Evolutionary conservation across 2,113 vertebrate genomes (phyloP).

Genomic region (Cathartes aura): DNA sequence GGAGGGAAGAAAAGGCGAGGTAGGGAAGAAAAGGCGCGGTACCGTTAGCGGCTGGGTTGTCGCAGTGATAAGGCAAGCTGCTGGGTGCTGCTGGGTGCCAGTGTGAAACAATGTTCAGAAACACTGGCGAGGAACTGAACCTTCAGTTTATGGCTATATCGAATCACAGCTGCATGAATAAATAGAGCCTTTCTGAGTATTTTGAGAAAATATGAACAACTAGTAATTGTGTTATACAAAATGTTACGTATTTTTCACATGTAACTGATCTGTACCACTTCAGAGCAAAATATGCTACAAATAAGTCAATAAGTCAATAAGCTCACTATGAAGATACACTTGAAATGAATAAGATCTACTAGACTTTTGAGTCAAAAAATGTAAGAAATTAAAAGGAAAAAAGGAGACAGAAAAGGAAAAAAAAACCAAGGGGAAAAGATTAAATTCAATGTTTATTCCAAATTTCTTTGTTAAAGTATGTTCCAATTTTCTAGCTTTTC

Average conservation of each 20-base stretch:
- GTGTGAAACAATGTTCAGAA: neutral
- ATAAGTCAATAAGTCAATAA: neutral
- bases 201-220: neutral
- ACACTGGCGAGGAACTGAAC: neutral
- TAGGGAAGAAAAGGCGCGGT: neutral
- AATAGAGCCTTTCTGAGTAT: neutral
- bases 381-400: neutral
- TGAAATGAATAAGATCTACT: neutral
- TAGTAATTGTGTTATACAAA: neutral
- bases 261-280: neutral
- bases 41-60: rapidly evolving
- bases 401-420: neutral
- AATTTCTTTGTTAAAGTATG: neutral
- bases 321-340: neutral
- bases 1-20: neutral
- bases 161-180: neutral
- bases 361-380: neutral
- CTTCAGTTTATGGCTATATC: neutral
- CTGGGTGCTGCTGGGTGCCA: neutral
- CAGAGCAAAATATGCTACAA: neutral
- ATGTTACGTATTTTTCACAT: neutral
- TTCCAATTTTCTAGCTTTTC: neutral
- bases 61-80: neutral
- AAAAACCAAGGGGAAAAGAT: neutral
- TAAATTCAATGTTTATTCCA: neutral